Conservation (phyloP, 2,888 invertebrate genomes). For the Sphaerophoria taeniata region DNA sequence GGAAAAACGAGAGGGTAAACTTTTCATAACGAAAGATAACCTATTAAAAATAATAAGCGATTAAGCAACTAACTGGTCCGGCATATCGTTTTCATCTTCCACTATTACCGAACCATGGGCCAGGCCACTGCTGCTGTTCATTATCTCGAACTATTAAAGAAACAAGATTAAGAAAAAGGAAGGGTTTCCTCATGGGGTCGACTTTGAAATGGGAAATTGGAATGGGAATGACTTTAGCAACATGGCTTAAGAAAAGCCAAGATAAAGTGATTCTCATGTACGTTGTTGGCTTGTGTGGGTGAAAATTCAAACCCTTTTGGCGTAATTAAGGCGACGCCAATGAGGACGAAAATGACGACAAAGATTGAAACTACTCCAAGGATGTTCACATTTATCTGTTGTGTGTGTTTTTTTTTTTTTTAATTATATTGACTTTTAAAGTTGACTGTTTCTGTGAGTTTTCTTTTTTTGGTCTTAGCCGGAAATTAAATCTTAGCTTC, state of each 20-base stretch:
- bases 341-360: constrained; percentile 3
- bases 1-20: constrained; percentile 64
- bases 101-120: constrained; percentile 43
- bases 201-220: background rate
- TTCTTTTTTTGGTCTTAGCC: constrained; percentile 18
- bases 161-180: constrained; percentile 15
- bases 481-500: constrained; percentile 46
- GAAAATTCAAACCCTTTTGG: constrained; percentile 57
- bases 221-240: background rate
- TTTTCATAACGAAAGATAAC: constrained; percentile 71
- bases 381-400: constrained; percentile 5
- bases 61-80: constrained; percentile 72
- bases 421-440: constrained; percentile 67
- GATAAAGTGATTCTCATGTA: constrained; percentile 51
- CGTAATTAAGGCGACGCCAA: constrained; percentile 48
- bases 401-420: constrained; percentile 48
- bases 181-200: background rate
- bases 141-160: constrained; percentile 70
- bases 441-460: constrained; percentile 49
- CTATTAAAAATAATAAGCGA: constrained; percentile 75
- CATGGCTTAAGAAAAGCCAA: constrained; percentile 36
- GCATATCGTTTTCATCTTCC: constrained; percentile 66
- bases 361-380: constrained; percentile 7
- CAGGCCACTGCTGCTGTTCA: constrained; percentile 61
- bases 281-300: background rate